A percentile compares a stretch with the other conserved stretches of the same genome.
Conservation (phyloP, 1,140 invertebrate genomes). For the Bombus terrestris region DNA sequence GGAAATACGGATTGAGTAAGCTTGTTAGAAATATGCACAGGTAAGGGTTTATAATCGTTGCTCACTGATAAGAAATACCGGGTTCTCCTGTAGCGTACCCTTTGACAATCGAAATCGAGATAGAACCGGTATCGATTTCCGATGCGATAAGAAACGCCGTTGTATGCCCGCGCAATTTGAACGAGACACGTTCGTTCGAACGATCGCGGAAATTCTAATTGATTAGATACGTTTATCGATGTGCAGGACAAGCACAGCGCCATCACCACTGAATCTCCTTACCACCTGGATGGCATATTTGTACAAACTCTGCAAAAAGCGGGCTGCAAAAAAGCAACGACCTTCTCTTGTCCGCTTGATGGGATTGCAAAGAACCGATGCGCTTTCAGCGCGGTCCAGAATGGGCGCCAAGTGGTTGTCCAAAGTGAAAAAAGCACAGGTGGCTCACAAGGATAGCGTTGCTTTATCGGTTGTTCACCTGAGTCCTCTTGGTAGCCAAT, state of each 20-base stretch:
- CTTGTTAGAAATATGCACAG: slow-evolving; percentile 98
- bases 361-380: slow-evolving; percentile 85
- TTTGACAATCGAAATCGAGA: background rate
- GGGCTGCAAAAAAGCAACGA: slow-evolving; percentile 88
- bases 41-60: slow-evolving; percentile 63
- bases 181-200: background rate
- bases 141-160: background rate
- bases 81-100: background rate
- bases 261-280: slow-evolving; percentile 97
- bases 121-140: background rate
- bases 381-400: slow-evolving; percentile 90
- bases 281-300: slow-evolving; percentile 96
- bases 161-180: background rate
- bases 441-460: slow-evolving; percentile 91
- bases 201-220: slow-evolving; percentile 34
- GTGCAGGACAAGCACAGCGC: slow-evolving; percentile 94
- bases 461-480: slow-evolving; percentile 89
- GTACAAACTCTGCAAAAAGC: slow-evolving; percentile 89
- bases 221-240: slow-evolving; percentile 36
- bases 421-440: slow-evolving; percentile 90
- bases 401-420: slow-evolving; percentile 93
- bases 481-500: slow-evolving; percentile 91
- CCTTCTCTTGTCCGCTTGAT: slow-evolving; percentile 92
- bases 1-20: slow-evolving; percentile 99
- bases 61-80: background rate